These are phyloP conservation scores for Tyrophagus putrescentiae DNA, from an alignment of 1,140 invertebrate genomes.

Conservation along the genomic window DNA sequence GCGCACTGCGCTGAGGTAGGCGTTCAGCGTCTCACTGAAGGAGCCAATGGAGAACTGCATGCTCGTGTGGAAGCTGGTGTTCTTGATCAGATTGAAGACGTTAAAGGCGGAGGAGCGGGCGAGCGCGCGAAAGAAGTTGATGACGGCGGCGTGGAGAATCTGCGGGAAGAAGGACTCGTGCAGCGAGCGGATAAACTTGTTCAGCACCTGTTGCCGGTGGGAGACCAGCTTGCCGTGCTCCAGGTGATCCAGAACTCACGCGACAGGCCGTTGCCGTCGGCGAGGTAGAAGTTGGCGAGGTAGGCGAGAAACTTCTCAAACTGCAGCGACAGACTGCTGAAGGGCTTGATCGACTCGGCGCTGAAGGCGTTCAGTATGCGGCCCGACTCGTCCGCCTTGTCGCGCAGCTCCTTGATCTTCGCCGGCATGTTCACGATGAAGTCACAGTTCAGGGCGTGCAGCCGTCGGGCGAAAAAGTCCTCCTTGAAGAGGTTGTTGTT, in stretches of 20 bases:
- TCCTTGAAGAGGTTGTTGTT: slow-evolving; percentile 26
- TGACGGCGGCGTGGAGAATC: slow-evolving; percentile 26
- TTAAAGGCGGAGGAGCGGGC: slow-evolving; percentile 20
- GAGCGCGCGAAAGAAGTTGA: slow-evolving; percentile 22
- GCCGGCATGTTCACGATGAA: slow-evolving; percentile 83
- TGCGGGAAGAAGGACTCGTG: slow-evolving; percentile 21
- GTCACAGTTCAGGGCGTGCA: slow-evolving; percentile 74
- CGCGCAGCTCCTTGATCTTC: slow-evolving; percentile 64
- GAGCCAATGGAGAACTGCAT: slow-evolving; percentile 60
- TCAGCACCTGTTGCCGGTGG: slow-evolving; percentile 7
- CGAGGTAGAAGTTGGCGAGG: slow-evolving; percentile 28
- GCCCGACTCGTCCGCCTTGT: slow-evolving; percentile 72
- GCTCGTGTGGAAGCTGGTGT: slow-evolving; percentile 7
- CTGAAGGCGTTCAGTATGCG: slow-evolving; percentile 59
- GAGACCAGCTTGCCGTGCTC: not conserved
- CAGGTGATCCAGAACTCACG: slow-evolving; percentile 16
- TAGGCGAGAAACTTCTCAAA: slow-evolving; percentile 67
- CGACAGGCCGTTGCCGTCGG: slow-evolving; percentile 13
- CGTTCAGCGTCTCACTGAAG: slow-evolving; percentile 65
- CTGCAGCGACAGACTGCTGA: slow-evolving; percentile 53
- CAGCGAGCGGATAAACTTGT: slow-evolving; percentile 20
- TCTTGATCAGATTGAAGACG: slow-evolving; percentile 24
- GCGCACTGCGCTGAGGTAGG: slow-evolving; percentile 42
- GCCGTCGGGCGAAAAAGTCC: slow-evolving; percentile 59
- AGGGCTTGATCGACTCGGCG: slow-evolving; percentile 60